Percentiles rank a stretch among this genome's conserved stretches.
These are phyloP conservation scores for Chalcis sispes DNA, from an alignment of 2,888 invertebrate species.

Conservation along the genomic window DNA sequence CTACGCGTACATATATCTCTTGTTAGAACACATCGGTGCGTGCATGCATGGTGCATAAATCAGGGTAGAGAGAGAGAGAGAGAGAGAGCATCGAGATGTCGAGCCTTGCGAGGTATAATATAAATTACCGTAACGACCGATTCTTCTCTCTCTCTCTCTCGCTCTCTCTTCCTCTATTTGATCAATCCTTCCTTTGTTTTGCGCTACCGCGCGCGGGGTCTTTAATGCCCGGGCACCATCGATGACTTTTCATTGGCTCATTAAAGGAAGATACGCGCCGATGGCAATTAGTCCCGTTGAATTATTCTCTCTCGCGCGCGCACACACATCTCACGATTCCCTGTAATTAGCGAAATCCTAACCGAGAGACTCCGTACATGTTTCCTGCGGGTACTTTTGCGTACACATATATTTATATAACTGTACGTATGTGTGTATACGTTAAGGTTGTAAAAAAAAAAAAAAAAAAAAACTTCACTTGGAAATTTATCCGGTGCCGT, in stretches of 20 bases:
- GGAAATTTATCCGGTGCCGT: too few species aligned
- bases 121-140: constrained; percentile 52
- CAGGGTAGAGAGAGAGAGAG: not conserved
- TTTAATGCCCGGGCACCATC: not conserved
- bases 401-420: too few species aligned
- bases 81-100: not conserved
- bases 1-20: not conserved
- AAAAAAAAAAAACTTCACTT: too few species aligned
- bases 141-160: too few species aligned
- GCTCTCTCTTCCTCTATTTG: constrained; percentile 46
- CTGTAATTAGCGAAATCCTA: constrained; percentile 36
- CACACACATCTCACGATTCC: too few species aligned
- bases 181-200: constrained; percentile 43
- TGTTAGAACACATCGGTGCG: not conserved
- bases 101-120: constrained; percentile 12
- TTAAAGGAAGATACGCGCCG: constrained; percentile 28
- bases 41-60: constrained; percentile 25
- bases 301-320: constrained; percentile 34
- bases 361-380: too few species aligned
- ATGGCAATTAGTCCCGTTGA: constrained; percentile 42
- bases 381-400: too few species aligned
- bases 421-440: too few species aligned
- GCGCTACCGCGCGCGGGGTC: not conserved
- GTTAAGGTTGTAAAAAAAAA: too few species aligned
- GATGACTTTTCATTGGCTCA: constrained; percentile 50